Evolutionary conservation across 1,140 invertebrate species (phyloP).

Genomic region (Pissodes strobi): DNA sequence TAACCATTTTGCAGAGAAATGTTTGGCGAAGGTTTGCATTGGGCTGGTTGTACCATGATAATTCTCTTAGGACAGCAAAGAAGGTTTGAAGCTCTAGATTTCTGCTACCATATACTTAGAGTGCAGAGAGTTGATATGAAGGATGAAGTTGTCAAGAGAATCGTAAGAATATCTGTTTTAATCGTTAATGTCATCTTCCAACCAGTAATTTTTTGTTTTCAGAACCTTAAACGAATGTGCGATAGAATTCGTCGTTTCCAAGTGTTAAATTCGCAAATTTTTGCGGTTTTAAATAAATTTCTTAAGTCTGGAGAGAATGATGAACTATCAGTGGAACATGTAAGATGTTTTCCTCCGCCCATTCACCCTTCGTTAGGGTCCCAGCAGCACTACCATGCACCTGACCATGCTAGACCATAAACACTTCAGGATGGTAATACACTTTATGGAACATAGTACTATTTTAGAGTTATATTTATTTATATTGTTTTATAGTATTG

Average conservation of each 20-base stretch:
- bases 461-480: conserved; percentile 29
- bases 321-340: conserved; percentile 91
- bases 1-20: conserved; percentile 77
- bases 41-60: conserved; percentile 99
- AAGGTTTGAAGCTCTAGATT: conserved; percentile 97
- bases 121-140: conserved; percentile 97
- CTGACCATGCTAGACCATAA: conserved; percentile 61
- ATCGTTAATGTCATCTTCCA: neutral
- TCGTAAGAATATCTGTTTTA: conserved; percentile 84
- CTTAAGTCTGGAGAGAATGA: conserved; percentile 84
- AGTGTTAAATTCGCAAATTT: conserved; percentile 98
- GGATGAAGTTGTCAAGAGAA: conserved; percentile 93
- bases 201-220: conserved; percentile 56
- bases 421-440: neutral
- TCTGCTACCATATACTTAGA: conserved; percentile 96
- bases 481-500: conserved; percentile 35
- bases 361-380: conserved; percentile 75
- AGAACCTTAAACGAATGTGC: conserved; percentile 96
- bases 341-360: conserved; percentile 94
- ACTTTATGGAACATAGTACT: neutral
- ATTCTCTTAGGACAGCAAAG: conserved; percentile 94
- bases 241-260: conserved; percentile 97
- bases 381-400: conserved; percentile 64
- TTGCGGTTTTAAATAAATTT: conserved; percentile 96
- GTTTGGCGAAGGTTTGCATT: conserved; percentile 98